Conservation (phyloP, 2,888 invertebrate species). For the Oegoconia quadripuncta region DNA sequence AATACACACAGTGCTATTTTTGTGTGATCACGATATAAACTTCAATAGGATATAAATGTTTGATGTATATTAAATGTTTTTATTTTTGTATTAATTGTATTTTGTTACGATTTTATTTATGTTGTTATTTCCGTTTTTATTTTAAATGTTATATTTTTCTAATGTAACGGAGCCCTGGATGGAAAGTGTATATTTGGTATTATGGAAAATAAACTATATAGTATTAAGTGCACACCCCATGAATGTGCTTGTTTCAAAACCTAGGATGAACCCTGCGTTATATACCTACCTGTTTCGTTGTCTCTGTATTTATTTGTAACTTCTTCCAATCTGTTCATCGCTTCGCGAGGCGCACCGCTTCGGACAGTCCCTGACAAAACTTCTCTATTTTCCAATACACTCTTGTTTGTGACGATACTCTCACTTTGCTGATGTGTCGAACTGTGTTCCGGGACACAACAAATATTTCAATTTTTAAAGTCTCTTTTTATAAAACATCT, state of each 20-base stretch:
- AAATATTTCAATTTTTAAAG: not conserved
- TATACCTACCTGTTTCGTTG: slow-evolving; percentile 47
- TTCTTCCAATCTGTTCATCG: slow-evolving; percentile 56
- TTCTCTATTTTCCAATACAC: slow-evolving; percentile 48
- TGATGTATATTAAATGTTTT: slow-evolving; percentile 46
- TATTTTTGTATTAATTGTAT: no score
- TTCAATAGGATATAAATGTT: slow-evolving; percentile 40
- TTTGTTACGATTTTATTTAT: no score
- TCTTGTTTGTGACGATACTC: slow-evolving; percentile 39
- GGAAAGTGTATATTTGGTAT: slow-evolving; percentile 30
- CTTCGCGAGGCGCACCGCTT: slow-evolving; percentile 75
- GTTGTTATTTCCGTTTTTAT: no score
- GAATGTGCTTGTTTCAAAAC: slow-evolving; percentile 71
- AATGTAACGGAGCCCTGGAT: slow-evolving; percentile 69
- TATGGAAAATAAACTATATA: slow-evolving; percentile 38
- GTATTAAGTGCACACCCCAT: slow-evolving; percentile 74
- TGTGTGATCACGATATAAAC: slow-evolving; percentile 23
- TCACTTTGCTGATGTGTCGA: slow-evolving; percentile 37
- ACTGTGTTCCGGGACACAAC: slow-evolving; percentile 40
- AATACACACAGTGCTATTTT: slow-evolving; percentile 24
- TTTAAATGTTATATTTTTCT: slow-evolving; percentile 36
- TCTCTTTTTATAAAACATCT: no score
- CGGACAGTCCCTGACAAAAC: slow-evolving; percentile 55
- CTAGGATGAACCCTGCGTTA: slow-evolving; percentile 65
- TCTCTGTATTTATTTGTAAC: slow-evolving; percentile 55